Percentiles rank a stretch among this genome's conserved stretches.
Conservation (phyloP, 2,888 invertebrate genomes). For the Morpho deidamia region DNA sequence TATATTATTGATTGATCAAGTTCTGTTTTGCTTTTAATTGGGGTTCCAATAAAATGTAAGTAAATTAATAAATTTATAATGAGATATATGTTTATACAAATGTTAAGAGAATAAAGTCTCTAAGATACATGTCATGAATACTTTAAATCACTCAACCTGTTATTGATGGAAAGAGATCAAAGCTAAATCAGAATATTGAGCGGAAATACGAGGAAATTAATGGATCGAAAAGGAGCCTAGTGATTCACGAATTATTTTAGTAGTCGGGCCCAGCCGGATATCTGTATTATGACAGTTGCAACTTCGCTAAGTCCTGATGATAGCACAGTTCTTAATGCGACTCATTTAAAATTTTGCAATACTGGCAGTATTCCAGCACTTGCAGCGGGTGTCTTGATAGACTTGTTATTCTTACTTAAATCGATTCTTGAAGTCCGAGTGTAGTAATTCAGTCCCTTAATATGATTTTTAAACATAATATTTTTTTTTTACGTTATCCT, state of each 20-base stretch:
- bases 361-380: slow-evolving; percentile 2
- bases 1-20: too few species aligned
- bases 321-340: slow-evolving; percentile 2
- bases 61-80: too few species aligned
- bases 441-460: too few species aligned
- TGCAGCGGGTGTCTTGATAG: too few species aligned
- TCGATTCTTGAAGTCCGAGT: not conserved
- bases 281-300: slow-evolving; percentile 4
- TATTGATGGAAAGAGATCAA: not conserved
- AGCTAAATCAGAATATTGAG: not conserved
- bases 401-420: not conserved
- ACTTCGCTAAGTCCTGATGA: slow-evolving; percentile 1
- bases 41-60: too few species aligned
- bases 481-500: too few species aligned
- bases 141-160: too few species aligned
- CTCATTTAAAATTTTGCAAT: not conserved
- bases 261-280: not conserved
- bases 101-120: too few species aligned
- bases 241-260: not conserved
- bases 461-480: too few species aligned
- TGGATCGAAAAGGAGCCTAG: not conserved
- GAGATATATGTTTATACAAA: too few species aligned
- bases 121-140: too few species aligned
- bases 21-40: too few species aligned
- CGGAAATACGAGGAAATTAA: not conserved